Evolutionary conservation across 1,140 invertebrate genomes (phyloP), one percentile per base, ranked within the genome.

Genomic region (Maconellicoccus hirsutus): DNA sequence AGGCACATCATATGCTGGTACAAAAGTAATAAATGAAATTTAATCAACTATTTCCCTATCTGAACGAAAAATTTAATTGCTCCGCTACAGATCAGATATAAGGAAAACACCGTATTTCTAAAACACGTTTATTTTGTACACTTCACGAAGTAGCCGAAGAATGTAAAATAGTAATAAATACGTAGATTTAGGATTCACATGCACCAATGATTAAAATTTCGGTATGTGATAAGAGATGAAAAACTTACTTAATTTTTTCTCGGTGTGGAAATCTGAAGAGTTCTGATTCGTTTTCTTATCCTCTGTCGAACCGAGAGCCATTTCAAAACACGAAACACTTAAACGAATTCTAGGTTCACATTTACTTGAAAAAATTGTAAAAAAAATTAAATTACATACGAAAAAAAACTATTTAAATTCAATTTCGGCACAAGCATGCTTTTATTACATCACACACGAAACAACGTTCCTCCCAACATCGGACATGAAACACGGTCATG

Each of bases 401-500:
- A 52, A 52, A 52, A 33, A 33, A 33, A 33, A 33, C 16, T 52
- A 52, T 16, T 3, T 16, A 16, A 52, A 52, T 52, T 52, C n/a
- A 52, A 52, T 8, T 52, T 52, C 42, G 42, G 42, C 42, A 16
- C n/a, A 52, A 52, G 42, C 42, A 52, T 52, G 42, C 42, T 52
- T 52, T 52, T 52, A 52, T 52, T 52, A 16, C 42, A 52, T 52
- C 42, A 52, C 42, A n/a, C n/a, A 52, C 42, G 42, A 52, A 52
- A 52, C 42, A 52, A 4, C 42, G 42, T 52, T 52, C 42, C 42
- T 52, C 42, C 42, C 42, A 52, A 52, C 33, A 38, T 38, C 33
- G 33, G 33, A 38, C 33, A 38, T 52, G 42, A 52, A 52, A 52
- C 42, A 52, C 42, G 42, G 42, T 52, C 42, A 52, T 52, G 42